Percentiles rank a stretch among this genome's conserved stretches.
Conservation (phyloP, 1,140 invertebrate genomes). For the Dendroctonus ponderosae region DNA sequence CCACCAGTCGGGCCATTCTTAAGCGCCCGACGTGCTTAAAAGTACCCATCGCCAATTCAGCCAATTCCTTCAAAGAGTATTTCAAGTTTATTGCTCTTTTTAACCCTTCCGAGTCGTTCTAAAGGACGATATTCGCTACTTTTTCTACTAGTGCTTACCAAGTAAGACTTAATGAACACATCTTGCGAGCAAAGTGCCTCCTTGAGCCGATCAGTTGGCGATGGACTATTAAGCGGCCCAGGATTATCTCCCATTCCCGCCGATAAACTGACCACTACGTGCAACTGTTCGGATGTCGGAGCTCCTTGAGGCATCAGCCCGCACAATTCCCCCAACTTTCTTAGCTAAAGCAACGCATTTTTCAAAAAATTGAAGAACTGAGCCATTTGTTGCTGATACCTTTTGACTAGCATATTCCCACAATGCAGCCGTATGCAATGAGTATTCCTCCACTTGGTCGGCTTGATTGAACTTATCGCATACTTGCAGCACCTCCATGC, state of each 20-base stretch:
- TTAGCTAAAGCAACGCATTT: conserved; percentile 60
- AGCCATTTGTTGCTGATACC: conserved; percentile 52
- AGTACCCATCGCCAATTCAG: conserved; percentile 93
- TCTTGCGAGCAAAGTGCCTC: conserved; percentile 88
- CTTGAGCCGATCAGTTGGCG: conserved; percentile 82
- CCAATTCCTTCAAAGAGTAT: conserved; percentile 65
- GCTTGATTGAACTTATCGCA: conserved; percentile 69
- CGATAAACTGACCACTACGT: conserved; percentile 84
- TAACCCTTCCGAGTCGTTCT: too few relatives aligned
- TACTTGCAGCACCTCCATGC: conserved; percentile 81
- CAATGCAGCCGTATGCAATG: conserved; percentile 83
- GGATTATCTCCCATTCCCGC: conserved; percentile 80
- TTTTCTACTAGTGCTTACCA: too few relatives aligned
- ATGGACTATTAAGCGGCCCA: conserved; percentile 55
- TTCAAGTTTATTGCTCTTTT: background rate
- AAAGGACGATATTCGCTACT: too few relatives aligned
- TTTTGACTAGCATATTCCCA: conserved; percentile 93
- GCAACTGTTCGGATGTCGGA: conserved; percentile 82
- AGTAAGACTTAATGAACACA: conserved; percentile 85
- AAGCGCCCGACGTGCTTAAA: conserved; percentile 92
- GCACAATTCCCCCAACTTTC: conserved; percentile 83
- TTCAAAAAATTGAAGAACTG: background rate
- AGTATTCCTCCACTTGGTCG: conserved; percentile 72
- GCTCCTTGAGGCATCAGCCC: conserved; percentile 86
- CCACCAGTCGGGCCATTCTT: conserved; percentile 81